Conservation (phyloP, 2,797 vertebrate genomes). For the Pangasius mekongensis region DNA sequence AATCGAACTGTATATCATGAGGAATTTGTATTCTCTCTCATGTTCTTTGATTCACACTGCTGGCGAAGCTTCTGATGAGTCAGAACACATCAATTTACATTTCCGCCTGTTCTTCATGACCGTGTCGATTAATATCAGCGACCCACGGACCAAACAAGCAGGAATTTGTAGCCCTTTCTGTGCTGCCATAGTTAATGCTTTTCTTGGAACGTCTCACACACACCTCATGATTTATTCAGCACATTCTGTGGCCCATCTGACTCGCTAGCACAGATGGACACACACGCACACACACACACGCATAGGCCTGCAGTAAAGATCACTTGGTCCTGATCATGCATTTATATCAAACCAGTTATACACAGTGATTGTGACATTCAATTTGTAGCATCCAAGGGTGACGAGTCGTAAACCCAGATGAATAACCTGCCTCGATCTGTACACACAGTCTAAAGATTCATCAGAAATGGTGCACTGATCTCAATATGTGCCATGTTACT, state of each 20-base stretch:
- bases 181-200: conserved; percentile 56
- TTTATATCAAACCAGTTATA: conserved; percentile 37
- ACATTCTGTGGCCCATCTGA: conserved; percentile 64
- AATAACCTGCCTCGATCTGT: conserved; percentile 12
- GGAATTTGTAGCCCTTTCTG: conserved; percentile 19
- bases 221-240: conserved; percentile 70
- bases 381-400: conserved; percentile 8
- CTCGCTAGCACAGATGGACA: conserved; percentile 47
- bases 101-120: conserved; percentile 18
- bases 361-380: conserved; percentile 32
- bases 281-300: conserved; percentile 11
- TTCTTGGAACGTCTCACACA: conserved; percentile 56
- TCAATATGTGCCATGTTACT: conserved; percentile 11
- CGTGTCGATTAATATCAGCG: conserved; percentile 25
- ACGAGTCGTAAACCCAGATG: conserved; percentile 10
- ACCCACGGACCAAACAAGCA: conserved; percentile 18
- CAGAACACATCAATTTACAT: conserved; percentile 34
- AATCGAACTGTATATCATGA: neutral
- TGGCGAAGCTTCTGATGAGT: conserved; percentile 25
- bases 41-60: conserved; percentile 17
- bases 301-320: conserved; percentile 14
- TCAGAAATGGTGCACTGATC: neutral
- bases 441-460: neutral
- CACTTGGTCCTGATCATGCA: conserved; percentile 9
- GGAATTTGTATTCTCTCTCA: neutral